A percentile compares a stretch with the other conserved stretches of the same genome.
These are phyloP conservation scores for Tenthredo amoena DNA, from an alignment of 2,888 invertebrate genomes.

Conservation along the genomic window DNA sequence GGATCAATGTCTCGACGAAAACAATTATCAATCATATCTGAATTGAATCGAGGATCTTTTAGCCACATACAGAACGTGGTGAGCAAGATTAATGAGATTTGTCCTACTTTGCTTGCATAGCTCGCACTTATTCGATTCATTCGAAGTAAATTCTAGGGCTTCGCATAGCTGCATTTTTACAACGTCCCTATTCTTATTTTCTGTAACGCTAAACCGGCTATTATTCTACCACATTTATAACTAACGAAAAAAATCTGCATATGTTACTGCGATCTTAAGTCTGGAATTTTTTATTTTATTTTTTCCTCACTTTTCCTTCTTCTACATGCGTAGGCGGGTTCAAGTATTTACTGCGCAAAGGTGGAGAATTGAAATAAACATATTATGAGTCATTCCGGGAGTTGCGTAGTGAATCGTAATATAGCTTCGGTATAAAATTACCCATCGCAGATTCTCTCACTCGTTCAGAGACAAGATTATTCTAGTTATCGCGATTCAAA, in stretches of 20 bases:
- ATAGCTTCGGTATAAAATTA: constrained; percentile 58
- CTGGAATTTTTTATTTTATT: not conserved
- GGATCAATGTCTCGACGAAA: not conserved
- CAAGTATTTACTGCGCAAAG: constrained; percentile 32
- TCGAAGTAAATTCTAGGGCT: constrained; percentile 40
- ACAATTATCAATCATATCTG: not conserved
- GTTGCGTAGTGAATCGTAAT: constrained; percentile 59
- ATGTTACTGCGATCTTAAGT: not conserved
- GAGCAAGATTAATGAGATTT: constrained; percentile 47
- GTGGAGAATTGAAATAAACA: constrained; percentile 53
- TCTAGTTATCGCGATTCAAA: not conserved
- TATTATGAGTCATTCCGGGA: constrained; percentile 55
- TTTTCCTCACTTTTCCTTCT: not conserved
- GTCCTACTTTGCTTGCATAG: constrained; percentile 43
- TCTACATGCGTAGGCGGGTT: not conserved
- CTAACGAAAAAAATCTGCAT: not conserved
- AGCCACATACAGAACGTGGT: constrained; percentile 14
- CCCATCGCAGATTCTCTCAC: constrained; percentile 10
- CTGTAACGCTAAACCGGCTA: not conserved
- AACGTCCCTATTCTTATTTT: not conserved
- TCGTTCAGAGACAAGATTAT: not conserved
- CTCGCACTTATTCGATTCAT: constrained; percentile 50
- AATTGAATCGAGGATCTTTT: not conserved
- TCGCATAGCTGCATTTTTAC: constrained; percentile 43
- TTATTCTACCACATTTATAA: not conserved